Evolutionary conservation across 2,797 vertebrate genomes (phyloP).

Genomic region (Hypotaenidia philippensis): DNA sequence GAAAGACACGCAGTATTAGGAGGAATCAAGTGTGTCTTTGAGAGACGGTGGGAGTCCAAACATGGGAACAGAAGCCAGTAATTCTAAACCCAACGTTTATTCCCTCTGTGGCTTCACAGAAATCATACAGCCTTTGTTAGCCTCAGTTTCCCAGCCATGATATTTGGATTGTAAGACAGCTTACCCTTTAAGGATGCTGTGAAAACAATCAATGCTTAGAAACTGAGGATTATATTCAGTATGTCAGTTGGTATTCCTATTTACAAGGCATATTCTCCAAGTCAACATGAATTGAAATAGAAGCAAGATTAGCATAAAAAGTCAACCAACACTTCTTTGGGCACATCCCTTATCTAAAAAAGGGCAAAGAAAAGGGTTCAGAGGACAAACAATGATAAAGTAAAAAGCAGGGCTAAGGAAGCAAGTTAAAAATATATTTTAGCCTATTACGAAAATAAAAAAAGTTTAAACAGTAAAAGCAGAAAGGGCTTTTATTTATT

Average conservation of each 20-base stretch:
- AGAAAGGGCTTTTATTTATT: neutral
- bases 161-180: slow-evolving; percentile 50
- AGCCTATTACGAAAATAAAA: neutral
- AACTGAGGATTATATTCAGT: slow-evolving; percentile 47
- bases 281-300: slow-evolving; percentile 41
- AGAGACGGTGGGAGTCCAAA: neutral
- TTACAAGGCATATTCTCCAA: slow-evolving; percentile 56
- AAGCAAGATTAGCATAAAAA: slow-evolving; percentile 24
- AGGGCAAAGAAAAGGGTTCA: neutral
- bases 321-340: neutral
- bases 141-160: slow-evolving; percentile 64
- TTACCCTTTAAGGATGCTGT: slow-evolving; percentile 61
- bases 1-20: neutral
- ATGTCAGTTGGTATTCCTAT: slow-evolving; percentile 15
- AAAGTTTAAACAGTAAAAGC: neutral
- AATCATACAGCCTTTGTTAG: slow-evolving; percentile 41
- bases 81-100: slow-evolving; percentile 36
- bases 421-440: neutral
- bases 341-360: neutral
- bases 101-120: slow-evolving; percentile 31
- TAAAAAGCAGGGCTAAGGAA: neutral
- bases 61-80: slow-evolving; percentile 18
- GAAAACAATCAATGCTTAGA: slow-evolving; percentile 55
- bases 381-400: neutral
- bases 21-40: slow-evolving; percentile 27